Conservation (phyloP, 2,888 invertebrate species). For the Tetheella fluctuosa region DNA sequence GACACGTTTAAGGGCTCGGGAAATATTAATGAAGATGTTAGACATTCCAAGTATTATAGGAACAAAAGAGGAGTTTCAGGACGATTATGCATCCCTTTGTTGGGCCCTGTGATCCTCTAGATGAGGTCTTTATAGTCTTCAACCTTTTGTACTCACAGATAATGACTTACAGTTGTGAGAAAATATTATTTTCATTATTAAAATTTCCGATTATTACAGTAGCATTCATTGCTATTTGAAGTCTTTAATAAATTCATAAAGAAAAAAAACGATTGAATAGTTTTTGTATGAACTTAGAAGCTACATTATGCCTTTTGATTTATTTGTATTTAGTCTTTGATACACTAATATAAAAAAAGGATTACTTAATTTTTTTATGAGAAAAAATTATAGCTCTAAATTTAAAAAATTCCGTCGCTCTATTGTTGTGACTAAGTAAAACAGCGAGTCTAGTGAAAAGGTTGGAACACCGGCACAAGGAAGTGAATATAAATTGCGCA, state of each 20-base stretch:
- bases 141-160: conserved; percentile 61
- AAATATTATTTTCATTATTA: conserved; percentile 63
- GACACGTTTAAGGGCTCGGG: conserved; percentile 34
- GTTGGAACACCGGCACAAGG: conserved; percentile 59
- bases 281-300: not conserved
- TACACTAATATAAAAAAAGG: too few relatives aligned
- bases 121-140: conserved; percentile 49
- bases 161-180: conserved; percentile 48
- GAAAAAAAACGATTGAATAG: too few relatives aligned
- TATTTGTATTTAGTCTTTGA: too few relatives aligned
- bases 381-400: not conserved
- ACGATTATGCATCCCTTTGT: conserved; percentile 51
- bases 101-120: conserved; percentile 40
- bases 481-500: conserved; percentile 76
- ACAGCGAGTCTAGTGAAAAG: conserved; percentile 50
- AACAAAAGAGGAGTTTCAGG: conserved; percentile 58
- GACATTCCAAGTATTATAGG: conserved; percentile 61
- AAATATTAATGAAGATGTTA: conserved; percentile 76
- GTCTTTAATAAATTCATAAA: not conserved
- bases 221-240: not conserved
- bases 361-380: too few relatives aligned
- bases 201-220: conserved; percentile 19
- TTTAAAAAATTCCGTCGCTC: not conserved
- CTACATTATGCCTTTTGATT: not conserved
- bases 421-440: not conserved